phyloP scores from a whole-genome alignment of 2,888 invertebrate species.

The Agriopis marginaria region DNA sequence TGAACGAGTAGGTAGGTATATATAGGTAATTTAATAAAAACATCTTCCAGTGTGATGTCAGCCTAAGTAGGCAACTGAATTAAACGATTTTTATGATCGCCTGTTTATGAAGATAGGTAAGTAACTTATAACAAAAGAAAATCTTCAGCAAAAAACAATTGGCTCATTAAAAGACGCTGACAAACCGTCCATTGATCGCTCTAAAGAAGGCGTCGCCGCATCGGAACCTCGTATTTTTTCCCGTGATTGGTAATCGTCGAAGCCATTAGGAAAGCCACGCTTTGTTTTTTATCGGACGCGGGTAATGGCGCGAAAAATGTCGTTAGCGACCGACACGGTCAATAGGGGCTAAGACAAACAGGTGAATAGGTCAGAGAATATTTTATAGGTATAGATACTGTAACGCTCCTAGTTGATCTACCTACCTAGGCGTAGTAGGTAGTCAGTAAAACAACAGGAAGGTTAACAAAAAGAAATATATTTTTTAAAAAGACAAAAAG shows the following conservation, averaged over 20 bases:
- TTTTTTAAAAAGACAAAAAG: too few species aligned
- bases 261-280: conserved; percentile 71
- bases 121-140: too few species aligned
- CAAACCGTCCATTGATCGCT: conserved; percentile 31
- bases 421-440: too few species aligned
- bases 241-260: conserved; percentile 76
- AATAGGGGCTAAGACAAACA: conserved; percentile 48
- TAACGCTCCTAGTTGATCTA: too few species aligned
- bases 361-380: conserved; percentile 8
- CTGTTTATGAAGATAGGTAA: not conserved
- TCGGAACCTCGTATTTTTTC: conserved; percentile 58
- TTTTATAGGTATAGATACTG: not conserved
- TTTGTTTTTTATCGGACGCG: conserved; percentile 72
- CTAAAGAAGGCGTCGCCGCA: conserved; percentile 30
- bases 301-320: conserved; percentile 77
- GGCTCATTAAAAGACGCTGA: conserved; percentile 13
- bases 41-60: too few species aligned
- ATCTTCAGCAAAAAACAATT: not conserved
- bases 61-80: too few species aligned
- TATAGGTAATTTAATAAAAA: too few species aligned
- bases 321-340: conserved; percentile 61
- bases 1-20: too few species aligned
- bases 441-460: too few species aligned
- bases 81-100: not conserved
- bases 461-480: too few species aligned